Evolutionary conservation across 2,113 vertebrate genomes (phyloP).

Genomic region (Castor canadensis): DNA sequence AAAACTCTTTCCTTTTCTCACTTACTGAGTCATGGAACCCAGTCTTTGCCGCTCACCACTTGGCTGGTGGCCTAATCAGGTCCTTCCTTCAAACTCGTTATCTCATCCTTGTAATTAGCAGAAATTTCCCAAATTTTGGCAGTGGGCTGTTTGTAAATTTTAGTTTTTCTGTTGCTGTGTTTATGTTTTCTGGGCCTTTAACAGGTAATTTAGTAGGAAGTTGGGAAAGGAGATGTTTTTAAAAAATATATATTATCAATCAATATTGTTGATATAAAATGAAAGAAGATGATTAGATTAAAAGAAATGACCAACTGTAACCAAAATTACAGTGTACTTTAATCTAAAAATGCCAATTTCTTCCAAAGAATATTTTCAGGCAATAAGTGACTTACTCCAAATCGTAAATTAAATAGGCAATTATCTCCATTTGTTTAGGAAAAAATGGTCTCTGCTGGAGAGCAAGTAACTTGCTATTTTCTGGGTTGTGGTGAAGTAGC

Average conservation of each 20-base stretch:
- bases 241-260: slow-evolving; percentile 27
- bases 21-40: not conserved
- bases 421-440: slow-evolving; percentile 64
- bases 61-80: not conserved
- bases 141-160: not conserved
- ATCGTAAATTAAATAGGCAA: slow-evolving; percentile 56
- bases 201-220: slow-evolving; percentile 52
- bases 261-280: slow-evolving; percentile 56
- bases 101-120: slow-evolving; percentile 6
- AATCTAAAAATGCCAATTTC: slow-evolving; percentile 54
- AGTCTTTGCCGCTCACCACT: not conserved
- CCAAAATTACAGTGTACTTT: slow-evolving; percentile 56
- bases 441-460: slow-evolving; percentile 48
- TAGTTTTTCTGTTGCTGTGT: slow-evolving; percentile 27
- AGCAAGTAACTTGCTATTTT: slow-evolving; percentile 55
- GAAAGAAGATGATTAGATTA: slow-evolving; percentile 53
- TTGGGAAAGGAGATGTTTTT: slow-evolving; percentile 17
- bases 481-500: slow-evolving; percentile 17
- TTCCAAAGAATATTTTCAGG: slow-evolving; percentile 48
- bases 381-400: slow-evolving; percentile 46
- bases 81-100: slow-evolving; percentile 1
- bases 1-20: not conserved
- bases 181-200: slow-evolving; percentile 40
- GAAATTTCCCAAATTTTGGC: slow-evolving; percentile 18
- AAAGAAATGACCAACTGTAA: slow-evolving; percentile 37